A percentile compares a stretch with the other conserved stretches of the same genome.
Conservation (phyloP, 1,140 invertebrate species). For the Holcopasites calliopsidis region DNA sequence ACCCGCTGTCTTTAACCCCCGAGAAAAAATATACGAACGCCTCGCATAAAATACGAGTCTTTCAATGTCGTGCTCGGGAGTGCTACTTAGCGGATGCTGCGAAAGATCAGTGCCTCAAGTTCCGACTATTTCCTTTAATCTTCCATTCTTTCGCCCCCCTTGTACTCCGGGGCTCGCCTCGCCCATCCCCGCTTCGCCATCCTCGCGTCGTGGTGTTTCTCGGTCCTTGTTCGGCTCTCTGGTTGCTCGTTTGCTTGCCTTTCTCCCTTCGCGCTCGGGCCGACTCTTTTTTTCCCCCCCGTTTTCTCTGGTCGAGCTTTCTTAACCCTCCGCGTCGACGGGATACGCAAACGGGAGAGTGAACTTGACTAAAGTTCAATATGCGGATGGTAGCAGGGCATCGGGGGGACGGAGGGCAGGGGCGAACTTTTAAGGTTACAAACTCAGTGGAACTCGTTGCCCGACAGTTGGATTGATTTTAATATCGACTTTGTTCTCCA, state of each 20-base stretch:
- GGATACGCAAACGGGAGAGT: slow-evolving; percentile 71
- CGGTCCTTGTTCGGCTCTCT: background rate
- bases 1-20: too few species aligned
- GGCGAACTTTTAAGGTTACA: slow-evolving; percentile 71
- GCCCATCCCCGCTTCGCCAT: background rate
- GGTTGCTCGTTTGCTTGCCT: background rate
- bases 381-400: slow-evolving; percentile 47
- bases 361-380: slow-evolving; percentile 75
- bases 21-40: slow-evolving; percentile 36
- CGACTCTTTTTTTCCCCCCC: background rate
- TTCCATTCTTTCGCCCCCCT: slow-evolving; percentile 20
- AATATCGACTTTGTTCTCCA: slow-evolving; percentile 75
- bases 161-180: background rate
- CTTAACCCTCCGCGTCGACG: slow-evolving; percentile 45
- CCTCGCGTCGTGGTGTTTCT: background rate
- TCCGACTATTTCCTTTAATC: slow-evolving; percentile 52
- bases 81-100: slow-evolving; percentile 60
- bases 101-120: slow-evolving; percentile 54
- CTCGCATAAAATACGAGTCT: slow-evolving; percentile 39
- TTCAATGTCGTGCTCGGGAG: slow-evolving; percentile 33
- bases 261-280: background rate
- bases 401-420: background rate
- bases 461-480: slow-evolving; percentile 75
- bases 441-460: slow-evolving; percentile 69
- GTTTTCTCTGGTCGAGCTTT: slow-evolving; percentile 46